phyloP scores from a whole-genome alignment of 2,797 vertebrate genomes.

The Scolopax rusticola region DNA sequence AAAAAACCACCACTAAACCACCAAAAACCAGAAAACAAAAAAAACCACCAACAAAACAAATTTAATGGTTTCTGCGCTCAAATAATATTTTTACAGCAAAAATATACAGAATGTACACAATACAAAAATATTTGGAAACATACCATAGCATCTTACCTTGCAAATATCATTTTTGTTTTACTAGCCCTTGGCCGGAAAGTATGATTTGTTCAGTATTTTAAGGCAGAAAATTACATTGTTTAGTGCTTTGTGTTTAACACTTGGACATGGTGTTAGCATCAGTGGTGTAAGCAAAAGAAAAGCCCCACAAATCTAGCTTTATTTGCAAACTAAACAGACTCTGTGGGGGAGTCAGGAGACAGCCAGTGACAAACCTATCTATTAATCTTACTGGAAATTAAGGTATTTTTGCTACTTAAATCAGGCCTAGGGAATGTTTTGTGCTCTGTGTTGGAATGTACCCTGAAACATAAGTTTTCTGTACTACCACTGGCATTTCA shows the following conservation, averaged over 20 bases:
- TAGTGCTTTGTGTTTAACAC: slow-evolving; percentile 53
- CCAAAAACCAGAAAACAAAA: not conserved
- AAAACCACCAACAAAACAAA: slow-evolving; percentile 31
- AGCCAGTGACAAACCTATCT: slow-evolving; percentile 15
- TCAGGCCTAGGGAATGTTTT: slow-evolving; percentile 5
- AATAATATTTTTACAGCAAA: slow-evolving; percentile 81
- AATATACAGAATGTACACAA: slow-evolving; percentile 83
- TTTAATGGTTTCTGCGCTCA: slow-evolving; percentile 79
- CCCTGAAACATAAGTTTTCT: not conserved
- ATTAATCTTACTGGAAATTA: slow-evolving; percentile 33
- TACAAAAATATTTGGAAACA: slow-evolving; percentile 83
- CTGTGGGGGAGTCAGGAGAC: slow-evolving; percentile 20
- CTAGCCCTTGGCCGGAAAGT: slow-evolving; percentile 70
- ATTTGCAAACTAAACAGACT: slow-evolving; percentile 65
- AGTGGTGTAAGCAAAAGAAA: slow-evolving; percentile 31
- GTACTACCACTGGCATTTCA: slow-evolving; percentile 27
- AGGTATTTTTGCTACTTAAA: slow-evolving; percentile 50
- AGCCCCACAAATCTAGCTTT: slow-evolving; percentile 50
- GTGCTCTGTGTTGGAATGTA: slow-evolving; percentile 35
- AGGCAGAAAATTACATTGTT: slow-evolving; percentile 77
- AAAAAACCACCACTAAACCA: not conserved
- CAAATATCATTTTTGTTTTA: slow-evolving; percentile 58
- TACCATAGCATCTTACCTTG: slow-evolving; percentile 60
- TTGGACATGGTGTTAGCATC: not conserved
- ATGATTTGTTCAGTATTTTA: slow-evolving; percentile 70